Evolutionary conservation across 2,113 vertebrate species (phyloP), one percentile per base, ranked within the genome.

Genomic region (Larimichthys crocea): DNA sequence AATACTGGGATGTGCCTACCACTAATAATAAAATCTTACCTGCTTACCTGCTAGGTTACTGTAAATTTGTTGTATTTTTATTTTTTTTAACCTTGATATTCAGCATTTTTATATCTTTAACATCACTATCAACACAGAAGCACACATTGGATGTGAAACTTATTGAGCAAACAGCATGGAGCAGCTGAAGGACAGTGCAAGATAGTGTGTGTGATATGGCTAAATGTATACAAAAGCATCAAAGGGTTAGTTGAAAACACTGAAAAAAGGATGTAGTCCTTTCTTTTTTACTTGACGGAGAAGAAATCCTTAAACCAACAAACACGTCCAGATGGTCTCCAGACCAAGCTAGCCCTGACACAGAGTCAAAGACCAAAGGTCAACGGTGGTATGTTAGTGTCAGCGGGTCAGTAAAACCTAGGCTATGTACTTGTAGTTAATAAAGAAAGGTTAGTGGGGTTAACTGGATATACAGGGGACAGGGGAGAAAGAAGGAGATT

Each of bases 311-410:
- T 80, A 61, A 76, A 88, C 40, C 49, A 82, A 73, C 67, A 87
- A 79, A 79, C 56, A 48, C 29, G 64, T 61, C 59, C 69, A 85
- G 86, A 90, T 76, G 83, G 59, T 68, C 60, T 83, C 76, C 85
- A 88, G 79, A 89, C 68, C 78, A 56, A 57, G 74, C 19, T 59
- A 52, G 55, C 19, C 60, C 60, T 10, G 26, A 79, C 24, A 80
- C 59, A 74, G 46, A 73, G 68, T 73, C 71, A 80, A 82, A 88
- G 77, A 74, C 1, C 66, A 88, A 79, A 31, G 76, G 86, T 86
- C 76, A 78, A 63, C 83, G 81, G 86, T 65, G 86, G 84, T 76
- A 80, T 89, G 85, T 92, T 89, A 93, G 84, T 86, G 85, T 87
- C 40, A 86, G 52, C 5, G 0, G 79, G 88, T 92, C 44, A 92